Conservation (phyloP, 2,888 invertebrate species). For the Dolomedes plantarius region DNA sequence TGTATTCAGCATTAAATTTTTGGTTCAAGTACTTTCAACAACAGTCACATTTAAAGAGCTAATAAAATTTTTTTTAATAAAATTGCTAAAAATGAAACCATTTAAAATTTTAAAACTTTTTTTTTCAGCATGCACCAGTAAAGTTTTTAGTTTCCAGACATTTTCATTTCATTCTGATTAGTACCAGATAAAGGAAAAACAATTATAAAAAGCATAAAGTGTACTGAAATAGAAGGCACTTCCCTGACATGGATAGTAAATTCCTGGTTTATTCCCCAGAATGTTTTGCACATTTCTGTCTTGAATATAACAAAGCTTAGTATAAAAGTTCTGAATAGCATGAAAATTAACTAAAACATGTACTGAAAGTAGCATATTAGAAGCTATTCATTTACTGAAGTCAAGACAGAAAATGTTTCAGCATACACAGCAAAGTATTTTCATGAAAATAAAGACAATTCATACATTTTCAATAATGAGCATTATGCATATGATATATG, state of each 20-base stretch:
- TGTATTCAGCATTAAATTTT: not conserved
- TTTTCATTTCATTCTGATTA: not conserved
- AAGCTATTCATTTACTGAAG: constrained; percentile 25
- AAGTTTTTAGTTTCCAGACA: not conserved
- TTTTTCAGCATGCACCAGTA: not conserved
- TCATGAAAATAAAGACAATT: constrained; percentile 44
- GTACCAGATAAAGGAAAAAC: not conserved
- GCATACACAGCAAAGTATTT: constrained; percentile 37
- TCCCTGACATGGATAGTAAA: constrained; percentile 29
- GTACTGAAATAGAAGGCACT: constrained; percentile 65
- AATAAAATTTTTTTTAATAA: constrained; percentile 12
- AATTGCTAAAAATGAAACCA: not conserved
- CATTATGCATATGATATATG: constrained; percentile 21
- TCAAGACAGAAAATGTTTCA: constrained; percentile 46
- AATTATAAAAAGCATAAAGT: constrained; percentile 35
- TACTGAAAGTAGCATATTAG: constrained; percentile 34
- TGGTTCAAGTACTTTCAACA: not conserved
- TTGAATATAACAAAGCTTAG: not conserved
- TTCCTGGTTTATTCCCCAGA: constrained; percentile 7
- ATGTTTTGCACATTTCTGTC: constrained; percentile 19
- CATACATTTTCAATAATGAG: constrained; percentile 33
- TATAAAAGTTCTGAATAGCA: constrained; percentile 26
- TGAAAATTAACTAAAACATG: constrained; percentile 34
- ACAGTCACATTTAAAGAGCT: not conserved
- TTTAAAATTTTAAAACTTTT: not conserved